phyloP scores from a whole-genome alignment of 2,888 invertebrate species.

The Steromphala cineraria region DNA sequence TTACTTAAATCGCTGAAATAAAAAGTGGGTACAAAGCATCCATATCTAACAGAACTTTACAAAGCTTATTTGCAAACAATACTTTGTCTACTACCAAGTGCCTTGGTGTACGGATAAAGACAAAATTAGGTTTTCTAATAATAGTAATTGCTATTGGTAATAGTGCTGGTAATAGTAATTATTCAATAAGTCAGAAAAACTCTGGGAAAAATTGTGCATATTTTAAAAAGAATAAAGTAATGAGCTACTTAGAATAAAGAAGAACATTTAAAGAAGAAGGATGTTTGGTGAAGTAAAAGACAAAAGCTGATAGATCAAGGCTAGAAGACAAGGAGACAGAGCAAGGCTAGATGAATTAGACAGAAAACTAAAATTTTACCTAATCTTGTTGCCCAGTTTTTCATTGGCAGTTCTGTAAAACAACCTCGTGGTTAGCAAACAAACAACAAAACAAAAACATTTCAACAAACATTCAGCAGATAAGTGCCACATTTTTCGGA shows the following conservation, averaged over 20 bases:
- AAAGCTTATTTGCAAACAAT: too few species aligned
- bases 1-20: too few species aligned
- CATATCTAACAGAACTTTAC: too few species aligned
- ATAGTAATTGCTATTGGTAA: too few species aligned
- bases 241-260: not conserved
- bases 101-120: too few species aligned
- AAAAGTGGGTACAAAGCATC: too few species aligned
- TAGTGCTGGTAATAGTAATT: too few species aligned
- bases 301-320: too few species aligned
- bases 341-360: not conserved
- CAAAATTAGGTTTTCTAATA: too few species aligned
- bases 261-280: not conserved
- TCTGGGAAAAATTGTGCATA: not conserved
- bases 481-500: not conserved
- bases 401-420: conserved; percentile 72
- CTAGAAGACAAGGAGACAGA: not conserved
- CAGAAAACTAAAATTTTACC: conserved; percentile 40
- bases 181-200: too few species aligned
- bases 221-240: too few species aligned
- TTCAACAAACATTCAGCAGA: not conserved
- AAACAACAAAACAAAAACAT: not conserved
- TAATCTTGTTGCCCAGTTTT: conserved; percentile 73
- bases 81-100: too few species aligned
- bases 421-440: conserved; percentile 22
- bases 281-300: not conserved